phyloP scores from a whole-genome alignment of 2,797 vertebrate genomes.

The Centroberyx gerrardi region DNA sequence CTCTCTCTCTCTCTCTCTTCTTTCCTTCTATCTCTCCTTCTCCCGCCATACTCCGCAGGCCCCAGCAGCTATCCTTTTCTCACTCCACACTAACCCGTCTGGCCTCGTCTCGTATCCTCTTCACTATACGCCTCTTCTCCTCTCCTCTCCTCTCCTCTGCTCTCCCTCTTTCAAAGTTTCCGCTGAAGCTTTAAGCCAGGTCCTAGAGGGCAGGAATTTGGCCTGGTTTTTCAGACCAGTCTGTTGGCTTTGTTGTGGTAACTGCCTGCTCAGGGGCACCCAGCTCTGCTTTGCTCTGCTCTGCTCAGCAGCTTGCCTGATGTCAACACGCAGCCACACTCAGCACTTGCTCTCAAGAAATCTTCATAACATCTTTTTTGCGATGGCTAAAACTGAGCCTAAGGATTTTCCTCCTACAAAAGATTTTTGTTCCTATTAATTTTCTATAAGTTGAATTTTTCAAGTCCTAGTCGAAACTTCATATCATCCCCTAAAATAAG shows the following conservation, averaged over 20 bases:
- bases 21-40: constrained; percentile 60
- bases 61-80: constrained; percentile 77
- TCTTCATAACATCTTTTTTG: constrained; percentile 63
- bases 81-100: constrained; percentile 61
- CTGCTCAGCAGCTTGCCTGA: constrained; percentile 70
- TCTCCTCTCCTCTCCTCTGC: constrained; percentile 57
- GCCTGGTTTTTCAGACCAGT: constrained; percentile 80
- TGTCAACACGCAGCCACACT: constrained; percentile 75
- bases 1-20: constrained; percentile 61
- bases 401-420: constrained; percentile 30
- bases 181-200: constrained; percentile 79
- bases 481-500: constrained; percentile 13
- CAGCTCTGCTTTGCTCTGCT: constrained; percentile 72
- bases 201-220: constrained; percentile 85
- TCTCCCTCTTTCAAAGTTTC: constrained; percentile 79
- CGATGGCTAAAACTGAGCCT: constrained; percentile 44
- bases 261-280: constrained; percentile 81
- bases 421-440: constrained; percentile 26
- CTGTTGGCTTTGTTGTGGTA: constrained; percentile 84
- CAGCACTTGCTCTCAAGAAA: constrained; percentile 56
- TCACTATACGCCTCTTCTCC: constrained; percentile 69
- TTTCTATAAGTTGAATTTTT: constrained; percentile 10
- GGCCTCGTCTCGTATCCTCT: constrained; percentile 77
- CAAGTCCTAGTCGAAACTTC: not conserved
- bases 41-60: constrained; percentile 59